Percentiles rank a stretch among this genome's conserved stretches.
phyloP scores from a whole-genome alignment of 2,113 vertebrate species.

The Crotalus horridus region DNA sequence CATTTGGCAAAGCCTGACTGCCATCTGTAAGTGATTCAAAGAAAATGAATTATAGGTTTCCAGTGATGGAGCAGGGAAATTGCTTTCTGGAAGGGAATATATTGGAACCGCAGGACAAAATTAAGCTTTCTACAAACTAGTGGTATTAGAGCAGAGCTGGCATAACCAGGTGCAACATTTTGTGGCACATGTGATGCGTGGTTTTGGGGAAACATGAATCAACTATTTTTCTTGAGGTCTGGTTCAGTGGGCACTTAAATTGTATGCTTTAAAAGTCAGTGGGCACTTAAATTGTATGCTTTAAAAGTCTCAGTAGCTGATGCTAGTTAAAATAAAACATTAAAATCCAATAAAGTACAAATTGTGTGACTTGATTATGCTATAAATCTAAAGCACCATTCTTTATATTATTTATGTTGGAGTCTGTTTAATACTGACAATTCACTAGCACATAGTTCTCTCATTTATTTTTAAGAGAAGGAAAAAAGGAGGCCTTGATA shows the following conservation, averaged over 20 bases:
- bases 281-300: neutral
- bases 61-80: no score
- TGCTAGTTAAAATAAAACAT: neutral
- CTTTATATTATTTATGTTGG: neutral
- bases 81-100: neutral
- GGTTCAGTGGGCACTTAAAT: neutral
- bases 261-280: neutral
- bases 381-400: neutral
- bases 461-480: neutral
- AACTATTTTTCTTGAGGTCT: neutral
- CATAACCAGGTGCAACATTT: neutral
- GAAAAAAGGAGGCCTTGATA: neutral
- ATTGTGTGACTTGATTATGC: neutral
- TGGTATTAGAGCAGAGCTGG: neutral
- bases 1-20: neutral
- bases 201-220: neutral
- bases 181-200: neutral
- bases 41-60: neutral
- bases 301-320: neutral
- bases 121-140: neutral
- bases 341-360: neutral
- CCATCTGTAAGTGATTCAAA: slow-evolving; percentile 3
- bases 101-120: neutral
- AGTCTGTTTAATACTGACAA: neutral
- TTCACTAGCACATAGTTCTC: neutral